phyloP scores from a whole-genome alignment of 2,113 vertebrate species.

The Sciurus niger region DNA sequence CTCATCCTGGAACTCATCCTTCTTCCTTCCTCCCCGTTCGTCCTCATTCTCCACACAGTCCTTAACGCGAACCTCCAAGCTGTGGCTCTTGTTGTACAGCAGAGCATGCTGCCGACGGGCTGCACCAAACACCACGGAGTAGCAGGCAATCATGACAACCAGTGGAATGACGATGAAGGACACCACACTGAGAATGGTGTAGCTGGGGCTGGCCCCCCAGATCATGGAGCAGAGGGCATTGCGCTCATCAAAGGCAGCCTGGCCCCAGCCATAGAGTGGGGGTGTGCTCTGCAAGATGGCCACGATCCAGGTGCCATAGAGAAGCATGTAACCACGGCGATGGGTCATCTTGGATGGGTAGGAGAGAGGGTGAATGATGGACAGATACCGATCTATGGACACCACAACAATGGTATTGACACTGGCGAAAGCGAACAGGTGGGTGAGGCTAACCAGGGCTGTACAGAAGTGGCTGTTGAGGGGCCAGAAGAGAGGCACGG shows the following conservation, averaged over 20 bases:
- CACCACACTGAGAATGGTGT: slow-evolving; percentile 90
- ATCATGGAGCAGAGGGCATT: slow-evolving; percentile 92
- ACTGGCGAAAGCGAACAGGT: slow-evolving; percentile 94
- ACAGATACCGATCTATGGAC: slow-evolving; percentile 94
- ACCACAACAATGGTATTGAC: slow-evolving; percentile 95
- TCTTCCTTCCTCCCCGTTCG: not conserved
- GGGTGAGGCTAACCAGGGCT: slow-evolving; percentile 93
- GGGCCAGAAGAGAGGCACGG: slow-evolving; percentile 92
- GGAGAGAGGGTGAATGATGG: slow-evolving; percentile 94
- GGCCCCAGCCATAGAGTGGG: slow-evolving; percentile 94
- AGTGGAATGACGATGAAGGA: slow-evolving; percentile 93
- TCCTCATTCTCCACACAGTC: slow-evolving; percentile 76
- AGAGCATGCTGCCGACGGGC: slow-evolving; percentile 93
- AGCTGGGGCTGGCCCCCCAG: slow-evolving; percentile 93
- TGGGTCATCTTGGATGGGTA: slow-evolving; percentile 94
- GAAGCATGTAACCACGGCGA: slow-evolving; percentile 91
- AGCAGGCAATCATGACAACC: slow-evolving; percentile 93
- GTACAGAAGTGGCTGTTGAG: slow-evolving; percentile 92
- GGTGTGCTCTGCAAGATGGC: slow-evolving; percentile 93
- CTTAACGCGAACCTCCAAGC: slow-evolving; percentile 73
- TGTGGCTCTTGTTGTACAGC: slow-evolving; percentile 91
- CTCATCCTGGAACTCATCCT: slow-evolving; percentile 59
- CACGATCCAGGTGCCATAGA: slow-evolving; percentile 93
- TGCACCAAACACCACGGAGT: slow-evolving; percentile 94
- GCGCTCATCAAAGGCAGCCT: slow-evolving; percentile 90